Conservation (phyloP, 1,140 invertebrate genomes). For the Periplaneta americana region DNA sequence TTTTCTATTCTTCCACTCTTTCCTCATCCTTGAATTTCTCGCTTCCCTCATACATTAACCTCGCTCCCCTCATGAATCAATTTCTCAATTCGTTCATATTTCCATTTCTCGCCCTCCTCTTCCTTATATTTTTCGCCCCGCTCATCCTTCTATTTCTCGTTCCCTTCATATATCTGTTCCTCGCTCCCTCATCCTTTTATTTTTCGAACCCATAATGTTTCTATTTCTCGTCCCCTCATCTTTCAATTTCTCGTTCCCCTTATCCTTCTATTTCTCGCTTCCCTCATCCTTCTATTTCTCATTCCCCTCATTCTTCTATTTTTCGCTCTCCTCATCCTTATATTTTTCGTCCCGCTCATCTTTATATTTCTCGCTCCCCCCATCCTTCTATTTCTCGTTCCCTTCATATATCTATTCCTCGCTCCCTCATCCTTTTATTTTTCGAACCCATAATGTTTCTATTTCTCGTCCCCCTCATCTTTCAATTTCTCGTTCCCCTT, state of each 20-base stretch:
- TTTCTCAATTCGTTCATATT: no score
- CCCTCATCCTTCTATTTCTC: background rate
- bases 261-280: background rate
- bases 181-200: background rate
- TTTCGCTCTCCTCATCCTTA: background rate
- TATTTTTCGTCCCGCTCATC: constrained; percentile 2
- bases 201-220: background rate
- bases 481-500: constrained; percentile 5
- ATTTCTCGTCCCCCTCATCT: constrained; percentile 12
- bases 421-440: constrained; percentile 5
- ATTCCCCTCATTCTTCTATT: background rate
- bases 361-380: background rate
- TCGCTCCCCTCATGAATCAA: no score
- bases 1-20: no score
- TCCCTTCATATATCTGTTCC: background rate
- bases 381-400: background rate
- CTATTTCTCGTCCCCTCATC: constrained; percentile 1
- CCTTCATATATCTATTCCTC: background rate
- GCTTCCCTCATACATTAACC: no score
- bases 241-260: background rate
- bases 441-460: constrained; percentile 6
- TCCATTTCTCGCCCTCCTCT: no score
- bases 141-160: background rate
- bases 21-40: no score
- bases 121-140: background rate